Base-by-base conservation (phyloP, 2,888 invertebrate genomes). In the Metacarcinus magister region DNA sequence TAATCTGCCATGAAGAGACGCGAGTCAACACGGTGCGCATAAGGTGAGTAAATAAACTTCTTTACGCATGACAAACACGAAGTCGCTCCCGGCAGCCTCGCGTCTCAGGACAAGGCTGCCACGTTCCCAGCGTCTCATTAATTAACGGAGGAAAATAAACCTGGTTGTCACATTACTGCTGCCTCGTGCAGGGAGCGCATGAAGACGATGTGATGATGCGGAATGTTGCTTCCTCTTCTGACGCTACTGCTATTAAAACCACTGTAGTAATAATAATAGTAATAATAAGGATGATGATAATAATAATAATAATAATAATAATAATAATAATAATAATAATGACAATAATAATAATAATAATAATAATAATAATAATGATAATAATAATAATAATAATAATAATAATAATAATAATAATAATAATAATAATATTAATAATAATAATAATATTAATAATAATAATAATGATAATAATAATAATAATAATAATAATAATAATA, bases 11-110 rank as follows among this genome's bases (percentile, higher is more conserved):
- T 92, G 32, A 54, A 54, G 54, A 92, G 8, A 44, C n/a, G 19
- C 92, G 44, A n/a, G 54, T 46, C 60, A 92, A 54, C 82, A 82
- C 28, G 32, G 82, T 32, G 32, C 82, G 82, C 82, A 32, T 28
- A 32, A 4, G 82, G 8, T 8, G 82, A 82, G 82, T 28, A 82
- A 87, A 87, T 87, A 87, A 87, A 87, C 87, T 87, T 39, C 87
- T 87, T 19, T 32, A 87, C 87, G 87, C 87, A 87, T 87, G 39
- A 39, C 87, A 87, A 87, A 87, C 87, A 87, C 87, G 10, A 39
- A 39, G 87, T 16, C 87, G 87, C 87, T 39, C 87, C 39, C 87
- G 87, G 87, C 87, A 87, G 87, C 39, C 87, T 82, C 39, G 16
- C 10, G 39, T 8, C 39, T 87, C 87, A 32, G 87, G 39, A 5